Conservation (phyloP, 2,888 invertebrate genomes). For the Xanthia icteritia region DNA sequence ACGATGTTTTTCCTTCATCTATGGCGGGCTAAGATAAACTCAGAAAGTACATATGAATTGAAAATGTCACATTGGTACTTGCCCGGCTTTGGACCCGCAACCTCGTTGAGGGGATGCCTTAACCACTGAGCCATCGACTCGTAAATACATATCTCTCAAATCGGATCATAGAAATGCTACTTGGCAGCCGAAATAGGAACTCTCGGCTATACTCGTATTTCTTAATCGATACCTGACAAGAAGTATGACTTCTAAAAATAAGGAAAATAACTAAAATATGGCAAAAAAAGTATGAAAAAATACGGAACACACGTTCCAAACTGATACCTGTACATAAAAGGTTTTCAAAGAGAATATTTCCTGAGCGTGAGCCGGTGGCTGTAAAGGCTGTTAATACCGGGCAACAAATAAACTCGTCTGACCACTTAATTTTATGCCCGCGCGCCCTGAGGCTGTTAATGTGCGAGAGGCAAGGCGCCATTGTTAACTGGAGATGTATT, state of each 20-base stretch:
- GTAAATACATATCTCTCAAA: neutral
- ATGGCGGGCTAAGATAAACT: too few relatives aligned
- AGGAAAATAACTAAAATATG: too few relatives aligned
- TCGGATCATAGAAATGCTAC: neutral
- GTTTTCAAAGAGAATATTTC: constrained; percentile 42
- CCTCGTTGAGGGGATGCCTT: too few relatives aligned
- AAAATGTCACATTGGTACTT: too few relatives aligned
- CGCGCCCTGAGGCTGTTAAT: constrained; percentile 58
- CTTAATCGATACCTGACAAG: too few relatives aligned
- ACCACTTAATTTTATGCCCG: constrained; percentile 65
- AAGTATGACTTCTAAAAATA: neutral
- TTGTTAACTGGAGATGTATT: constrained; percentile 35
- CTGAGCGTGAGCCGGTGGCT: constrained; percentile 15
- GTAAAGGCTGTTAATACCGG: constrained; percentile 59
- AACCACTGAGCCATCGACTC: too few relatives aligned
- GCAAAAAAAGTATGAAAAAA: neutral
- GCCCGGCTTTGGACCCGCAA: too few relatives aligned
- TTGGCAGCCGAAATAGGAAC: neutral
- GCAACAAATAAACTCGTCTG: constrained; percentile 61
- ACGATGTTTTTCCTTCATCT: too few relatives aligned
- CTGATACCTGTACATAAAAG: constrained; percentile 26
- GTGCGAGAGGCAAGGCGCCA: constrained; percentile 52
- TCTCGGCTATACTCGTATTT: too few relatives aligned
- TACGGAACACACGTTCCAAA: neutral
- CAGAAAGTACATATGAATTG: too few relatives aligned